phyloP scores from a whole-genome alignment of 2,797 vertebrate genomes.

The Rhinatrema bivittatum region DNA sequence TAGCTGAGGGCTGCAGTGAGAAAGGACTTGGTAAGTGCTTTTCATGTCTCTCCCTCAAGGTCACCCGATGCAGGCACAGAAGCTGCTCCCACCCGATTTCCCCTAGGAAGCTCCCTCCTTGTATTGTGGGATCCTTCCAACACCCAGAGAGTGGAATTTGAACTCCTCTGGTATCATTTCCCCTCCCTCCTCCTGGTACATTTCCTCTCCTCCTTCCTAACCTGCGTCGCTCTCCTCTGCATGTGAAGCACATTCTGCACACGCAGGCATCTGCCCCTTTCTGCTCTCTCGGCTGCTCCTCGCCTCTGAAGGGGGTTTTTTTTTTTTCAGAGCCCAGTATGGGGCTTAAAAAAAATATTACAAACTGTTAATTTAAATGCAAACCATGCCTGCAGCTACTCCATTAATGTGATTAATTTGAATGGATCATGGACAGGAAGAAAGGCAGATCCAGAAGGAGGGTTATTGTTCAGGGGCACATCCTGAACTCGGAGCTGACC shows the following conservation, averaged over 20 bases:
- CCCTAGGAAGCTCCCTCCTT: too few species aligned
- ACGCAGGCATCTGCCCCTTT: too few species aligned
- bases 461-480: too few species aligned
- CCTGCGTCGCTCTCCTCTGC: background rate
- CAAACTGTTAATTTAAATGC: slow-evolving; percentile 41
- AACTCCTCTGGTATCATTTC: background rate
- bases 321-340: too few species aligned
- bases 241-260: background rate
- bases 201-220: fast-evolving
- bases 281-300: too few species aligned
- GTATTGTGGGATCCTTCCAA: too few species aligned
- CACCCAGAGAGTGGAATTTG: background rate
- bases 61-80: background rate
- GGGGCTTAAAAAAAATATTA: slow-evolving; percentile 30
- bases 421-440: too few species aligned
- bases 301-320: too few species aligned
- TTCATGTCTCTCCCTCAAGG: background rate
- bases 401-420: slow-evolving; percentile 47
- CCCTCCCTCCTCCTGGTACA: background rate
- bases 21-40: background rate
- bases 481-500: too few species aligned
- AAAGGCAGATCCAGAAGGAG: too few species aligned
- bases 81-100: too few species aligned
- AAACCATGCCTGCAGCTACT: slow-evolving; percentile 19
- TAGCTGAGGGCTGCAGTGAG: background rate